Conservation (phyloP, 2,797 vertebrate species). For the Anas georgica region DNA sequence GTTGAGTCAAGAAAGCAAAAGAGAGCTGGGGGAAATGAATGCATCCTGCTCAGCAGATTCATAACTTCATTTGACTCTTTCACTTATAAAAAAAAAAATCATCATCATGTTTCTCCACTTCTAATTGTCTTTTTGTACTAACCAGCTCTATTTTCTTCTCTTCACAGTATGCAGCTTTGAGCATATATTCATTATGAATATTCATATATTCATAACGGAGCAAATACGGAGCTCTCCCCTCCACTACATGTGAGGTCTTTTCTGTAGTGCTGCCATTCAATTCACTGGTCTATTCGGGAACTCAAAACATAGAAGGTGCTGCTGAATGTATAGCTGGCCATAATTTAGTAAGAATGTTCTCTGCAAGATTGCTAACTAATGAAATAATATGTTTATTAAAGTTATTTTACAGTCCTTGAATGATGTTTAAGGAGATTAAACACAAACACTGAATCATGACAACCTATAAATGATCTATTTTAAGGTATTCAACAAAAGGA, state of each 20-base stretch:
- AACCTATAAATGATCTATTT: neutral
- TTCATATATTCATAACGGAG: neutral
- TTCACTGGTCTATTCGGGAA: neutral
- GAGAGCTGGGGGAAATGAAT: constrained; percentile 23
- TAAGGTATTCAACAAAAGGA: neutral
- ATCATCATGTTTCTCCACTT: neutral
- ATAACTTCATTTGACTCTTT: neutral
- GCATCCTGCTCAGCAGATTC: neutral
- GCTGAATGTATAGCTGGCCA: neutral
- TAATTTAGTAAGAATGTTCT: neutral
- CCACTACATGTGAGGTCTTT: neutral
- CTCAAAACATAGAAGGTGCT: neutral
- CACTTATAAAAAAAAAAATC: neutral
- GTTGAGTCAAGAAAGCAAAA: constrained; percentile 15
- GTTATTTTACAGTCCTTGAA: neutral
- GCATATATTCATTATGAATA: neutral
- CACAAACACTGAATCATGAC: neutral
- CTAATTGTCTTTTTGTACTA: neutral
- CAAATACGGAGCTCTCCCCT: neutral
- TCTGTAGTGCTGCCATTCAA: neutral
- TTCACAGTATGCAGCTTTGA: neutral
- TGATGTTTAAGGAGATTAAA: neutral
- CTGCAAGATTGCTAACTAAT: neutral
- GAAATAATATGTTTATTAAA: neutral
- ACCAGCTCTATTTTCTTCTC: neutral